These are phyloP conservation scores for Phrynosoma blainvillii DNA, from an alignment of 2,113 vertebrate species.

Conservation along the genomic window DNA sequence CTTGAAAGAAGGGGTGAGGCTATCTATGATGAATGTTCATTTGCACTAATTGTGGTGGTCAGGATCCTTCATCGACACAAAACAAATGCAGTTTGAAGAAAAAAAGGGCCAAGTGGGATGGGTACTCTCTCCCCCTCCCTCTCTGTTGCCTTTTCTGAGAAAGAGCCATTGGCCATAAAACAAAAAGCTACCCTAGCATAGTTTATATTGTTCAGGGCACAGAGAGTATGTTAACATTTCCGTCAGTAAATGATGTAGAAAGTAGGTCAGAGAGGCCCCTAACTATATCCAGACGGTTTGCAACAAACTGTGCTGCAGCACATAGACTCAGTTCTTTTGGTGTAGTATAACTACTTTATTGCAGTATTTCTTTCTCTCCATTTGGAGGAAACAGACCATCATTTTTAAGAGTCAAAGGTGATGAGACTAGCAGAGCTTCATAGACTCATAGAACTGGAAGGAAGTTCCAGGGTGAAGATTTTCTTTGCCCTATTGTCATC, in stretches of 20 bases:
- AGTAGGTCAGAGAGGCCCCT: constrained; percentile 22
- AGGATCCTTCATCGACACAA: neutral
- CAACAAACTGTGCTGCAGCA: neutral
- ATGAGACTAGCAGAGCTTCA: neutral
- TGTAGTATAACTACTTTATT: neutral
- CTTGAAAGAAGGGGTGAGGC: neutral
- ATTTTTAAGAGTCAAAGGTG: neutral
- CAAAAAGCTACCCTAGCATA: constrained; percentile 3
- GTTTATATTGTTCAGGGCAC: constrained; percentile 7
- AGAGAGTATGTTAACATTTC: neutral
- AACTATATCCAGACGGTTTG: constrained; percentile 1
- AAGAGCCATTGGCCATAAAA: constrained; percentile 43
- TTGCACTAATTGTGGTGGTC: neutral
- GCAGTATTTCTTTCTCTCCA: neutral
- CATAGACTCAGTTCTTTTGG: neutral
- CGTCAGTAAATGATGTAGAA: constrained; percentile 3
- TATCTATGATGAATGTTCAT: neutral
- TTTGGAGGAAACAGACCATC: neutral
- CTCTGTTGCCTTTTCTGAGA: constrained; percentile 32
- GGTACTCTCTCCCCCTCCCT: neutral
- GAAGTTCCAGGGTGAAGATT: neutral
- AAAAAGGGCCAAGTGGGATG: neutral
- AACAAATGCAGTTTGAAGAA: constrained; percentile 36
- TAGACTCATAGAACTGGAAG: too few species aligned
- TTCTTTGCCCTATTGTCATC: neutral